Evolutionary conservation across 1,140 invertebrate genomes (phyloP).

Genomic region (Zaprionus ghesquierei): DNA sequence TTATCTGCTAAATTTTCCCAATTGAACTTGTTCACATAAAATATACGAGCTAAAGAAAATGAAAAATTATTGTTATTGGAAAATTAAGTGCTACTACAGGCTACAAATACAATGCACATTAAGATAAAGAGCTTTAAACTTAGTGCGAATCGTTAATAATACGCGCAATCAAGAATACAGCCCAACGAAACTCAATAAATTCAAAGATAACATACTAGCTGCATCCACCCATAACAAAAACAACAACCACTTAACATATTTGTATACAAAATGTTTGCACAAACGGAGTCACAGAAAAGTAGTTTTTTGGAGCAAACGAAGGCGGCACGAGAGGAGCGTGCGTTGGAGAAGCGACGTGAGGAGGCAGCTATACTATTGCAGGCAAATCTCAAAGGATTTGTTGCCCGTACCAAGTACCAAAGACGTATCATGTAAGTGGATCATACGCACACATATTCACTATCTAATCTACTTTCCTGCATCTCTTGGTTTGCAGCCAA

Average conservation of each 20-base stretch:
- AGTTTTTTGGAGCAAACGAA: slow-evolving; percentile 92
- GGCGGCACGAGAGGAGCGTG: slow-evolving; percentile 92
- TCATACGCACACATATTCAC: background rate
- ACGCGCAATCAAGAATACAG: slow-evolving; percentile 26
- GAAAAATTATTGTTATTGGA: slow-evolving; percentile 65
- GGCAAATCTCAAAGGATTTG: slow-evolving; percentile 88
- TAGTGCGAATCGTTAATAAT: slow-evolving; percentile 26
- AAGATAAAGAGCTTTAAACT: slow-evolving; percentile 21
- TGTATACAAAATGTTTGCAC: slow-evolving; percentile 84
- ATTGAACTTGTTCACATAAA: slow-evolving; percentile 12
- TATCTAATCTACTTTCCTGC: background rate
- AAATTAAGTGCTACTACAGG: slow-evolving; percentile 40
- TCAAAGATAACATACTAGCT: slow-evolving; percentile 27
- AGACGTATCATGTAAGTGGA: slow-evolving; percentile 68
- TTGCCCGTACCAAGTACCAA: slow-evolving; percentile 83
- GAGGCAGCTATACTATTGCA: slow-evolving; percentile 89
- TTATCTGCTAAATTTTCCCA: background rate
- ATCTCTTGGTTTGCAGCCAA: slow-evolving; percentile 83
- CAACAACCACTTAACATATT: slow-evolving; percentile 30
- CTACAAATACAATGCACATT: slow-evolving; percentile 48
- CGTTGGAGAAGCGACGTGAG: slow-evolving; percentile 90
- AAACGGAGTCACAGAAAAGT: slow-evolving; percentile 85
- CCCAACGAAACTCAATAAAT: slow-evolving; percentile 29
- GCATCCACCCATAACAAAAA: slow-evolving; percentile 28
- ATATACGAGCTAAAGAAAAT: slow-evolving; percentile 38